Evolutionary conservation across 2,797 vertebrate genomes (phyloP).

Genomic region (Champsocephalus gunnari): DNA sequence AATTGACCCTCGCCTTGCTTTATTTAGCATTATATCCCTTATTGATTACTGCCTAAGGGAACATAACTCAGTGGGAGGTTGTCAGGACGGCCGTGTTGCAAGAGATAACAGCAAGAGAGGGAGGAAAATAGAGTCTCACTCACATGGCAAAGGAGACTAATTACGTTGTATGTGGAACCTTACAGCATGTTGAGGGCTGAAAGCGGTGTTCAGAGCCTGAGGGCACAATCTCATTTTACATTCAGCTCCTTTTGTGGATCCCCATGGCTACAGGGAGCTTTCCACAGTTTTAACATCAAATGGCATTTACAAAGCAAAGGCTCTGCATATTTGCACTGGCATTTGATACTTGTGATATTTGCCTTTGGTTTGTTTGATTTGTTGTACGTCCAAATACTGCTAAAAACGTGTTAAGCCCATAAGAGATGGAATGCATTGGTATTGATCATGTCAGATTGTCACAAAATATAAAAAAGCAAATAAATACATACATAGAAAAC

Average conservation of each 20-base stretch:
- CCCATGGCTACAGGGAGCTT: constrained; percentile 30
- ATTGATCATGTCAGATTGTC: background rate
- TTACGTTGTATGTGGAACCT: constrained; percentile 66
- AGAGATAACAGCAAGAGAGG: constrained; percentile 26
- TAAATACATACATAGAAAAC: background rate
- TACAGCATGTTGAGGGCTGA: constrained; percentile 46
- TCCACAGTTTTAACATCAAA: constrained; percentile 60
- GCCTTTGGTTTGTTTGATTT: constrained; percentile 42
- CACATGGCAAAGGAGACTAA: constrained; percentile 52
- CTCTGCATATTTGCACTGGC: constrained; percentile 45
- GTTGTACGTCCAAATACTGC: constrained; percentile 1
- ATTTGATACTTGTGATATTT: constrained; percentile 42
- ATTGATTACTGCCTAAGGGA: constrained; percentile 50
- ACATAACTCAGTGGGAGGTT: constrained; percentile 47
- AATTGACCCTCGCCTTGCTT: constrained; percentile 36
- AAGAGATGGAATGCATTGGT: constrained; percentile 1
- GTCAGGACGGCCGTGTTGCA: constrained; percentile 19
- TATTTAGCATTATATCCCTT: constrained; percentile 50
- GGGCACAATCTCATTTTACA: constrained; percentile 70
- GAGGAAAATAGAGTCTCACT: constrained; percentile 15
- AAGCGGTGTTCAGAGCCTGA: constrained; percentile 56
- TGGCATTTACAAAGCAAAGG: constrained; percentile 71
- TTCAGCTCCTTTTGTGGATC: constrained; percentile 58
- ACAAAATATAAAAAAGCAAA: background rate
- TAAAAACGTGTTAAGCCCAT: background rate